A percentile compares a stretch with the other conserved stretches of the same genome.
phyloP scores from a whole-genome alignment of 2,797 vertebrate genomes.

The Telmatherina bonti region DNA sequence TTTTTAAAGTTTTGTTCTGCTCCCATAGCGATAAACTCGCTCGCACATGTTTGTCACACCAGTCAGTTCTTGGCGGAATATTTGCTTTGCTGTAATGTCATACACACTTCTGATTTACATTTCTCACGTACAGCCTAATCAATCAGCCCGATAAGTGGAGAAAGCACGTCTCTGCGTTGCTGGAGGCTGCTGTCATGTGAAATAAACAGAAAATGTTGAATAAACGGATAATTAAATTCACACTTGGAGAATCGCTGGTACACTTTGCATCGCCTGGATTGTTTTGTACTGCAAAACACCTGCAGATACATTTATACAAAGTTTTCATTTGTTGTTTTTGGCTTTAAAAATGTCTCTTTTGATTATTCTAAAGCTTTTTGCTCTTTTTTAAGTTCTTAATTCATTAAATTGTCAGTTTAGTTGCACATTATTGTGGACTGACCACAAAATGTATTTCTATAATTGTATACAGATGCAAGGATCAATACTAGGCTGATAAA shows the following conservation, averaged over 20 bases:
- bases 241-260: background rate
- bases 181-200: background rate
- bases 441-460: too few relatives aligned
- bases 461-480: slow-evolving; percentile 25
- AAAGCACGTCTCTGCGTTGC: background rate
- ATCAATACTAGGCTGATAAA: slow-evolving; percentile 17
- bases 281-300: background rate
- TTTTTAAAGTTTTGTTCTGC: too few relatives aligned
- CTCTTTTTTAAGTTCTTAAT: too few relatives aligned
- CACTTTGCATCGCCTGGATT: background rate
- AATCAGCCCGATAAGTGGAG: background rate
- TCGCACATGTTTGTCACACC: background rate
- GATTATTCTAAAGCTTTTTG: slow-evolving; percentile 4
- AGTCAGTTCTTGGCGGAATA: slow-evolving; percentile 1
- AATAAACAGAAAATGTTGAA: slow-evolving; percentile 1
- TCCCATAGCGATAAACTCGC: background rate
- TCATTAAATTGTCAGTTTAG: too few relatives aligned
- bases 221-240: background rate
- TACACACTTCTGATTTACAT: background rate
- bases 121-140: background rate
- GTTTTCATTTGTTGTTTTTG: slow-evolving; percentile 10
- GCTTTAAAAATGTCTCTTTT: slow-evolving; percentile 29
- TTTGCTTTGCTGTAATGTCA: background rate
- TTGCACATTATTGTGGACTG: too few relatives aligned
- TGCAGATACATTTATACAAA: slow-evolving; percentile 4